These are phyloP conservation scores for Dendroctonus ponderosae DNA, from an alignment of 1,140 invertebrate species.

Conservation along the genomic window DNA sequence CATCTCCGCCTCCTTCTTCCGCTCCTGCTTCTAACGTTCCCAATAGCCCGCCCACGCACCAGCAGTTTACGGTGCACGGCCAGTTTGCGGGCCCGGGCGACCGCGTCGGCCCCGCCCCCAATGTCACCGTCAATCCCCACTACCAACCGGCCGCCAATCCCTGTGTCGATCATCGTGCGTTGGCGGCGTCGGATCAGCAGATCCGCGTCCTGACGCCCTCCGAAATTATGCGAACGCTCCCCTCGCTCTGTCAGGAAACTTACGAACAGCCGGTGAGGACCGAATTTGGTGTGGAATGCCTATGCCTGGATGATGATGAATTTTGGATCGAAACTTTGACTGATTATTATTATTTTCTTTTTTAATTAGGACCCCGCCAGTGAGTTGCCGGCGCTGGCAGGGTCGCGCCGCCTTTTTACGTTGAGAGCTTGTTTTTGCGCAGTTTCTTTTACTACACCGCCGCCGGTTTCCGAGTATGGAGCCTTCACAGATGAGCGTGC, in stretches of 20 bases:
- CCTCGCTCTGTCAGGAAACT: slow-evolving; percentile 71
- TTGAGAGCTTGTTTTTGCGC: too few relatives aligned
- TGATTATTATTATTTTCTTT: too few relatives aligned
- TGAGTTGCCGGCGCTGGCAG: too few relatives aligned
- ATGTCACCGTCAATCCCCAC: slow-evolving; percentile 60
- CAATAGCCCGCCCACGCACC: slow-evolving; percentile 44
- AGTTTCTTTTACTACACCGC: too few relatives aligned
- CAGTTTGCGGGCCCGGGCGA: slow-evolving; percentile 49
- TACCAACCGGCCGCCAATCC: slow-evolving; percentile 42
- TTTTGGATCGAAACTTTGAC: too few relatives aligned
- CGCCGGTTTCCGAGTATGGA: too few relatives aligned
- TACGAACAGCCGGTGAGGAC: slow-evolving; percentile 65
- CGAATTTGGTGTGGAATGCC: slow-evolving; percentile 43
- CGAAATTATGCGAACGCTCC: slow-evolving; percentile 83
- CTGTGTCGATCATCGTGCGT: slow-evolving; percentile 40
- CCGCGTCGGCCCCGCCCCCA: slow-evolving; percentile 53
- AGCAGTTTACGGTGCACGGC: slow-evolving; percentile 50
- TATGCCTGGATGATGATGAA: not conserved
- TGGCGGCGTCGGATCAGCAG: slow-evolving; percentile 63
- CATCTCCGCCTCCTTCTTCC: slow-evolving; percentile 37
- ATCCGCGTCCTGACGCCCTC: slow-evolving; percentile 81
- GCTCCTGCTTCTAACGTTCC: slow-evolving; percentile 1
- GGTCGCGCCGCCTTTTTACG: too few relatives aligned
- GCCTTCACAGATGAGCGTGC: too few relatives aligned
- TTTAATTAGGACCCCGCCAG: too few relatives aligned